Base-by-base conservation (phyloP, 2,113 vertebrate genomes). In the Cyanistes caeruleus region DNA sequence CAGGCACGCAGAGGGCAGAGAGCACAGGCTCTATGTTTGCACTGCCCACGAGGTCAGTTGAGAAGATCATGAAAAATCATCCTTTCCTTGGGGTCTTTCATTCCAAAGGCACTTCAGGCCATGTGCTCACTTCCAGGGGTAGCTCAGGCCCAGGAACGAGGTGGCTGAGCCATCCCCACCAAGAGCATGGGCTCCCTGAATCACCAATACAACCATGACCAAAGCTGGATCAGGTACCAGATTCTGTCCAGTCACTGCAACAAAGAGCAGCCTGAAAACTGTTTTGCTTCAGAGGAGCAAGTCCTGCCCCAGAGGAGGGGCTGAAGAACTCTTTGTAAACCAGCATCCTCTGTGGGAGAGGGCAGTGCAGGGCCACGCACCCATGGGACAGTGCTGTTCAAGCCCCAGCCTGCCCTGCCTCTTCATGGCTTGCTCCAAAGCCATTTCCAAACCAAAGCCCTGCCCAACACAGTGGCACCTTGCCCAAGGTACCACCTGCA, bases 31-130 rank as follows among this genome's bases (percentile, higher is more conserved):
- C 55, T 23, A 28, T 39, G 30, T 64, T 27, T 86, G 48, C 4
- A 13, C 43, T 72, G 58, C 43, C 25, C 67, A 58, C 0, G 0
- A n/a, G 43, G 13, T 12, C 58, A 63, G n/a, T 0, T 56, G 49
- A 76, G 58, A 79, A 28, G 67, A 82, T 68, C 24, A 30, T 4
- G 3, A 39, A 14, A 67, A 90, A 69, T 18, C 44, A 43, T 55
- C 51, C 12, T 72, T 82, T 46, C 56, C 25, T 90, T 27, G 30
- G n/a, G 37, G 31, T 53, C 22, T 53, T 74, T 37, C 52, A 63
- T n/a, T 51, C 51, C 81, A 78, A 59, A 93, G 51, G 65, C 10
- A 15, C 37, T 41, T 25, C 51, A 81, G n/a, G 39, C 22, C 25
- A 18, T 3, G 2, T 51, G 60, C 15, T 70, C 33, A 19, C 23